phyloP scores from a whole-genome alignment of 1,140 invertebrate species.

The Gryllus bimaculatus region DNA sequence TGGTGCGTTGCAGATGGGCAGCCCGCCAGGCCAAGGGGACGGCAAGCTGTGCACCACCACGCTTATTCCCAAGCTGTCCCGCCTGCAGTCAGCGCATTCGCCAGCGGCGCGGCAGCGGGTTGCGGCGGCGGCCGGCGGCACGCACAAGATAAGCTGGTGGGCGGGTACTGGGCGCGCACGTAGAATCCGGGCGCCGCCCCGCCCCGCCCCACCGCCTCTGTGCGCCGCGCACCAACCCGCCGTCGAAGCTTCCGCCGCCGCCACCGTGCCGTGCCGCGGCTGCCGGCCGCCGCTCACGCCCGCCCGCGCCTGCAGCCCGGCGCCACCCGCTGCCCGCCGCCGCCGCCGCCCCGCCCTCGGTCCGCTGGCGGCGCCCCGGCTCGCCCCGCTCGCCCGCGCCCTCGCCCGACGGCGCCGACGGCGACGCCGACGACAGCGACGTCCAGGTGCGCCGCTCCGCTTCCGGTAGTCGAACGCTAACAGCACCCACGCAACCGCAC shows the following conservation, averaged over 20 bases:
- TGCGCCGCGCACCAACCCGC: too few species aligned
- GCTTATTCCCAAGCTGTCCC: constrained; percentile 52
- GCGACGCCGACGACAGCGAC: background rate
- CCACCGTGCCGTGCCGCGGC: background rate
- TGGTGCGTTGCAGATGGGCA: background rate
- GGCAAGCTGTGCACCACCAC: constrained; percentile 36
- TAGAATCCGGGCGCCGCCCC: background rate
- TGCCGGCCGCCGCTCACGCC: too few species aligned
- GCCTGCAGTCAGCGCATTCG: constrained; percentile 46
- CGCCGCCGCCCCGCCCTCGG: background rate
- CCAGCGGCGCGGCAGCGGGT: constrained; percentile 32
- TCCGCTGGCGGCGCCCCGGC: background rate
- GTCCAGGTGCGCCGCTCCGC: background rate
- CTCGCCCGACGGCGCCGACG: constrained; percentile 9
- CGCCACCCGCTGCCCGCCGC: background rate
- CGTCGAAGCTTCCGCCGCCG: background rate
- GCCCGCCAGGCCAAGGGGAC: constrained; percentile 11
- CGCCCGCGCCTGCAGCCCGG: background rate
- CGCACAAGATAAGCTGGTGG: constrained; percentile 19
- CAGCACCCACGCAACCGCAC: too few species aligned
- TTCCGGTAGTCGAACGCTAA: too few species aligned
- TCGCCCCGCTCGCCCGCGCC: constrained; percentile 6
- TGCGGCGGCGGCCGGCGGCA: background rate
- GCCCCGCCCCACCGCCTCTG: too few species aligned
- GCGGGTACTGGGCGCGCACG: constrained; percentile 18